phyloP scores from a whole-genome alignment of 2,113 vertebrate species.

The Tyrannus savana region DNA sequence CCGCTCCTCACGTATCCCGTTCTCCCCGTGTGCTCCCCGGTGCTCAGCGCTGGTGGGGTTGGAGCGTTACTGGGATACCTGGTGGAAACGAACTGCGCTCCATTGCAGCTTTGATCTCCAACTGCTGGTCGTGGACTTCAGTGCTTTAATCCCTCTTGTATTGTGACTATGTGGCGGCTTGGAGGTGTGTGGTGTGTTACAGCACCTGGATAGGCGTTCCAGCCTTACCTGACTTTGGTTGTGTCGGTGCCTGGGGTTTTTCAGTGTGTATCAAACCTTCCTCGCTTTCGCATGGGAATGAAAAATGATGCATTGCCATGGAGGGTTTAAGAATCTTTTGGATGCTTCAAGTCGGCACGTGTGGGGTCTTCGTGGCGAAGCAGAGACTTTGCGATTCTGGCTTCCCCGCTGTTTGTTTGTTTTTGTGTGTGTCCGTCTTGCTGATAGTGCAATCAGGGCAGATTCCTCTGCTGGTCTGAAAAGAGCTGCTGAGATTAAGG shows the following conservation, averaged over 20 bases:
- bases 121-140: accelerated
- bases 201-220: background rate
- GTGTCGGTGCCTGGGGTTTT: background rate
- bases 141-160: background rate
- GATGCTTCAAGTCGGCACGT: accelerated
- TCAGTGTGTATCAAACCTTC: background rate
- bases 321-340: background rate
- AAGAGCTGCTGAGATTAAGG: background rate
- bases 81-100: background rate
- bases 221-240: background rate
- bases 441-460: background rate
- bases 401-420: background rate
- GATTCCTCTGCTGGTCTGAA: background rate
- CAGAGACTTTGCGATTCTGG: background rate
- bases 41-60: accelerated
- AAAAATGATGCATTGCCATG: accelerated
- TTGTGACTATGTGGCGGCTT: background rate
- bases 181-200: accelerated
- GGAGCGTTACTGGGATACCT: accelerated
- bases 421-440: background rate
- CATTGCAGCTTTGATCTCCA: background rate
- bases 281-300: accelerated
- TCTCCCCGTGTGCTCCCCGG: accelerated
- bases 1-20: background rate
- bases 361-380: background rate